Percentiles rank a stretch among this genome's conserved stretches.
These are phyloP conservation scores for Enteromius argenteus DNA, from an alignment of 2,797 vertebrate genomes.

Conservation along the genomic window DNA sequence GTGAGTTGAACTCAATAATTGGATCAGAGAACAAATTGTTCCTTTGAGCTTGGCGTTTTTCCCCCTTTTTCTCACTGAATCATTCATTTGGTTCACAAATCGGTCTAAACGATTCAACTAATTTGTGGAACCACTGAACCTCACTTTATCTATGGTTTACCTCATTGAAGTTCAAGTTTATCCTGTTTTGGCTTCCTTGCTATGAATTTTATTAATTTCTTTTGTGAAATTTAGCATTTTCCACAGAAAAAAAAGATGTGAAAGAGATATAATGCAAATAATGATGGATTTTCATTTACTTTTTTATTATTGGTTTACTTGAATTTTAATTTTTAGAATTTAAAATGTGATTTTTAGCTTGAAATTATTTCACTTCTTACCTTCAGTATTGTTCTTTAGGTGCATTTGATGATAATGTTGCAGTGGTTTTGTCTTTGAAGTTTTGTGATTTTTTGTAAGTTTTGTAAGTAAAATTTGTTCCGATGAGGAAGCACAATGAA, in stretches of 20 bases:
- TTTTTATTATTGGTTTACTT: neutral
- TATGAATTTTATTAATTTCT: neutral
- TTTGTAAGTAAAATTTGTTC: too few relatives aligned
- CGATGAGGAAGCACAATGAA: constrained; percentile 4
- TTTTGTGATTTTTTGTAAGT: neutral
- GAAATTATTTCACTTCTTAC: neutral
- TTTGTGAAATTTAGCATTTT: neutral
- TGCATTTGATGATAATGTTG: neutral
- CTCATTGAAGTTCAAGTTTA: neutral
- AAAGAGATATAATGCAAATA: neutral
- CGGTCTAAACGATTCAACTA: neutral
- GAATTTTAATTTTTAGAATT: neutral
- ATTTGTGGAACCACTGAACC: constrained; percentile 10
- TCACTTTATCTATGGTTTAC: neutral
- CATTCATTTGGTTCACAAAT: constrained; percentile 14
- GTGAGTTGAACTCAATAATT: constrained; percentile 4
- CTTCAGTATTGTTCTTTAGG: neutral
- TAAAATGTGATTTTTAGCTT: neutral
- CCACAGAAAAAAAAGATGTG: neutral
- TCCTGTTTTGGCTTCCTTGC: neutral
- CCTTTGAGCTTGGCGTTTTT: neutral
- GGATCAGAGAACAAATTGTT: constrained; percentile 6
- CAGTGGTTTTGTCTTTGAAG: neutral
- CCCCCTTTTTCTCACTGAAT: neutral
- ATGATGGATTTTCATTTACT: neutral